Conservation (phyloP, 2,113 vertebrate genomes). For the Tenrec ecaudatus region DNA sequence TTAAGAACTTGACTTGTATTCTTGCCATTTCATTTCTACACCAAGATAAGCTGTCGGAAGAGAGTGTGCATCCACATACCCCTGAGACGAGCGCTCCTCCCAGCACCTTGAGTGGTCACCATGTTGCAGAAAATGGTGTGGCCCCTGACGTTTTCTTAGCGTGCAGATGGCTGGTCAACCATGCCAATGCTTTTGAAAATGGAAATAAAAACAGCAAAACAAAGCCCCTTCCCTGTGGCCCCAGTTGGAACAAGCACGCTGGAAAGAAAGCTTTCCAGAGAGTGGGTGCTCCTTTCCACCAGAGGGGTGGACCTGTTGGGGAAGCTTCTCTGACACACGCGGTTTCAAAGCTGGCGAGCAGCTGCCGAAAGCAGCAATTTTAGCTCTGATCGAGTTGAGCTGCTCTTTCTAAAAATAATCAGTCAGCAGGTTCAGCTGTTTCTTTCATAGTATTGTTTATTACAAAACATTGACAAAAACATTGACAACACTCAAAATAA, state of each 20-base stretch:
- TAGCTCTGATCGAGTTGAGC: constrained; percentile 53
- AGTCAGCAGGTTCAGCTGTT: constrained; percentile 77
- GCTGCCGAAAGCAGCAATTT: constrained; percentile 57
- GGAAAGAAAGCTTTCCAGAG: neutral
- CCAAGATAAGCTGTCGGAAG: constrained; percentile 39
- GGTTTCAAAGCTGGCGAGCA: neutral
- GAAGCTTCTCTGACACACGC: constrained; percentile 38
- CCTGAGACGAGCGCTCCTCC: neutral
- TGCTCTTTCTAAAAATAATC: constrained; percentile 79
- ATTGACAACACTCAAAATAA: constrained; percentile 74
- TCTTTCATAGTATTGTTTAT: constrained; percentile 75
- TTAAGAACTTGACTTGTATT: constrained; percentile 57
- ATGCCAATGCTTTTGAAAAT: constrained; percentile 24
- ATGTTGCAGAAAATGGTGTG: neutral
- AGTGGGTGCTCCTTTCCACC: neutral
- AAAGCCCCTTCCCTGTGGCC: neutral
- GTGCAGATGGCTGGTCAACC: neutral
- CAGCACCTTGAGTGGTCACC: neutral
- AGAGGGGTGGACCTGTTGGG: constrained; percentile 13
- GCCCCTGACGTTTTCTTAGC: neutral
- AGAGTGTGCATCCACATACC: constrained; percentile 24
- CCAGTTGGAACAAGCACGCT: neutral
- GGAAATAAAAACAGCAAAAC: constrained; percentile 33
- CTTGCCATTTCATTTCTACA: constrained; percentile 58
- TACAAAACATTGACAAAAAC: constrained; percentile 80